Base-by-base conservation (phyloP, 1,140 invertebrate genomes). In the Platorchestia sp. region DNA sequence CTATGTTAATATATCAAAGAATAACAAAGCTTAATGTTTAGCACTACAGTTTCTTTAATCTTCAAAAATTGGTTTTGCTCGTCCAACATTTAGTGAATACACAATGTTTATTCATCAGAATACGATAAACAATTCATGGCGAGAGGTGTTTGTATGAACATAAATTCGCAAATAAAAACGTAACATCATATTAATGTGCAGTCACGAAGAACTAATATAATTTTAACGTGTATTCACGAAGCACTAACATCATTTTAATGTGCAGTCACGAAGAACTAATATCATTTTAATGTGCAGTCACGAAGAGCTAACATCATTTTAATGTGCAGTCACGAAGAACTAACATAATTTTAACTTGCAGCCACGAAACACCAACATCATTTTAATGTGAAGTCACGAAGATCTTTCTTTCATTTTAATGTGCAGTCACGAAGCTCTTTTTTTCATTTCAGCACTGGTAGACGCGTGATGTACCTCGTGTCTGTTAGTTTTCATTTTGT, bases 361-460 rank as follows among this genome's bases (percentile, higher is more conserved):
- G 36, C 27, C 36, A 36, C 1, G 59, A 75, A 27, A 27, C n/a
- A n/a, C n/a, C n/a, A 75, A 75, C 27, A 3, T 75, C 10, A 75
- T 75, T 75, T 36, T 27, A 75, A 10, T 75, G 59, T 22, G 36
- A 22, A 75, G 36, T 36, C 36, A 36, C 1, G 59, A 75, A 27
- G 59, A n/a, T n/a, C n/a, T n/a, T n/a, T n/a, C n/a, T n/a, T n/a
- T 75, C 10, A 75, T 75, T 75, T 36, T 27, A 75, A 10, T 75
- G 59, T 22, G 36, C 36, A 75, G 36, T 36, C 36, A 36, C 1
- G 59, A 75, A 75, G 10, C 6, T 51, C 47, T 86, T 86, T 27
- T 16, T 89, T 42, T 89, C 43, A 89, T 89, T 89, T 89, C 91
- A 93, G 91, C 45, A 93, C 91, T 19, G 91, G 91, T 0, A 42